A percentile compares a stretch with the other conserved stretches of the same genome.
These are phyloP conservation scores for Shargacucullia verbasci DNA, from an alignment of 2,888 invertebrate genomes.

Conservation along the genomic window DNA sequence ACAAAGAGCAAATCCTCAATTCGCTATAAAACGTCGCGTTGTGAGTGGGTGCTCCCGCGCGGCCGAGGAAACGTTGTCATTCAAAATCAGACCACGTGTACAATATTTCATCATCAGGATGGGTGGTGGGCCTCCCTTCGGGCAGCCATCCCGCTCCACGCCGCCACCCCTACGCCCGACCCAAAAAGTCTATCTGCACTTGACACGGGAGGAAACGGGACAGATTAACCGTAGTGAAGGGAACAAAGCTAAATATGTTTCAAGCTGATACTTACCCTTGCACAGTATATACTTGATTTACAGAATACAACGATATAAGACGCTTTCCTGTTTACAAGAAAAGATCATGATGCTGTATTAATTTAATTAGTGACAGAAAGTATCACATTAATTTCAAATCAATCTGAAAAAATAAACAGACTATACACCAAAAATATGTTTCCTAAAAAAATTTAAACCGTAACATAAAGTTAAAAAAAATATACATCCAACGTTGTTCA, in stretches of 20 bases:
- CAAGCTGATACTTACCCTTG: constrained; percentile 85
- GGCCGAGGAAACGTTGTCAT: constrained; percentile 91
- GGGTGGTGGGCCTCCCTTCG: constrained; percentile 69
- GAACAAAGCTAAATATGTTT: constrained; percentile 89
- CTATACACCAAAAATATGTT: no score
- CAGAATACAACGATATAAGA: constrained; percentile 57
- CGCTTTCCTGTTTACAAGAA: constrained; percentile 7
- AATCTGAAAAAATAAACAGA: no score
- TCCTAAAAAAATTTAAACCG: no score
- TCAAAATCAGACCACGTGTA: constrained; percentile 93
- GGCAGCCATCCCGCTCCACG: constrained; percentile 65
- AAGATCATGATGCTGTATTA: not conserved
- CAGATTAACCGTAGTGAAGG: constrained; percentile 89
- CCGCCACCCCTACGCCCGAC: constrained; percentile 70
- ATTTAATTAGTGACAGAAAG: no score
- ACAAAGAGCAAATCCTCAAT: constrained; percentile 79
- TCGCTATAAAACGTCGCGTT: constrained; percentile 84
- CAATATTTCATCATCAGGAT: constrained; percentile 92
- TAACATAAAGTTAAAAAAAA: not conserved
- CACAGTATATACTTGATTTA: constrained; percentile 71
- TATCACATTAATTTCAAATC: no score
- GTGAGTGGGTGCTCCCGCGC: constrained; percentile 76
- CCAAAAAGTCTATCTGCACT: constrained; percentile 89
- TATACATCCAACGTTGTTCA: not conserved
- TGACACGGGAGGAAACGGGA: constrained; percentile 89